Conservation (phyloP, 2,888 invertebrate species). For the Acleris emargana region DNA sequence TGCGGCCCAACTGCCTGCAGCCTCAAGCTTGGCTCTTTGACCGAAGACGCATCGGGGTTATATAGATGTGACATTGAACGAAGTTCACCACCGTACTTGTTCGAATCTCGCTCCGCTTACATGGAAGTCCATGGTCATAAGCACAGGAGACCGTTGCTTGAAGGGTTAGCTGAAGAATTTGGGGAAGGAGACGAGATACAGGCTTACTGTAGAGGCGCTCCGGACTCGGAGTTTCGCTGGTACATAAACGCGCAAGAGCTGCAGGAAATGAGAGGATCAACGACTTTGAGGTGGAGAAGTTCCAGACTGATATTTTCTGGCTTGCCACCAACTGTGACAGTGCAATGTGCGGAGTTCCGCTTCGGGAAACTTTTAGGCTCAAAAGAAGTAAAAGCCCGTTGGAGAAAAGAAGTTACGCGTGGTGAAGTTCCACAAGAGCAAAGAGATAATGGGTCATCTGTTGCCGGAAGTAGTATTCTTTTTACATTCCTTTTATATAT, state of each 20-base stretch:
- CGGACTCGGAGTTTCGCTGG: constrained; percentile 68
- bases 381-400: constrained; percentile 59
- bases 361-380: constrained; percentile 75
- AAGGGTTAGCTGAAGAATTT: constrained; percentile 65
- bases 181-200: constrained; percentile 65
- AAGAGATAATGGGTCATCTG: constrained; percentile 43
- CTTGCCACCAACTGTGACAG: constrained; percentile 74
- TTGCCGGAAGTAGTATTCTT: constrained; percentile 6
- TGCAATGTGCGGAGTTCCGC: constrained; percentile 77
- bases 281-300: constrained; percentile 55
- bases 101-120: constrained; percentile 61
- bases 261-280: constrained; percentile 57
- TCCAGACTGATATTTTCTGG: constrained; percentile 66
- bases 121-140: constrained; percentile 69
- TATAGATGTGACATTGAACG: constrained; percentile 75
- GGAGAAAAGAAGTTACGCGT: constrained; percentile 51
- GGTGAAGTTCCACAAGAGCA: constrained; percentile 52
- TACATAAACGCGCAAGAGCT: constrained; percentile 69
- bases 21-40: constrained; percentile 62
- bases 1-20: constrained; percentile 71
- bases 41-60: constrained; percentile 68
- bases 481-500: constrained; percentile 16
- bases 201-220: constrained; percentile 66
- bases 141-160: constrained; percentile 62
- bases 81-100: constrained; percentile 67